A percentile compares a stretch with the other conserved stretches of the same genome.
Evolutionary conservation across 2,797 vertebrate species (phyloP).

Genomic region (Poecilia velifera): DNA sequence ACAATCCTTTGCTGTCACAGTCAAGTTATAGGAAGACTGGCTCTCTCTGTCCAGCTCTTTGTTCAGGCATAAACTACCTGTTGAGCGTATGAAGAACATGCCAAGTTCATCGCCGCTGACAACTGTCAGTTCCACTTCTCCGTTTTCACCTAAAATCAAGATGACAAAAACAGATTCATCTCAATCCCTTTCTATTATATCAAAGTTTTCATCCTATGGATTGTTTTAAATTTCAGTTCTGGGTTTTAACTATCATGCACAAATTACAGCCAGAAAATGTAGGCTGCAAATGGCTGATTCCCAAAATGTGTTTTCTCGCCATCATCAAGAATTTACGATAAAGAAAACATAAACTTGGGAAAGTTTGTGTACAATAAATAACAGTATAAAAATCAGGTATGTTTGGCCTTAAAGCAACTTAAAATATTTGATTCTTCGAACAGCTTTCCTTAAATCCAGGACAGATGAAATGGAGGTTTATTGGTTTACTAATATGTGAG

Average conservation of each 20-base stretch:
- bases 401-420: not conserved
- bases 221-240: not conserved
- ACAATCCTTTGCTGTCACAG: slow-evolving; percentile 73
- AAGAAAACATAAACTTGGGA: not conserved
- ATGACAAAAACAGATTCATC: not conserved
- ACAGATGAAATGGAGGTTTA: not conserved
- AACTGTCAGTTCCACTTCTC: slow-evolving; percentile 65
- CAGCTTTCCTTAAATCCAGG: not conserved
- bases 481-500: not conserved
- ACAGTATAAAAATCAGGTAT: not conserved
- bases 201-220: not conserved
- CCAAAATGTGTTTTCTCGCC: not conserved
- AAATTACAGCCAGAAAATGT: not conserved
- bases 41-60: slow-evolving; percentile 77
- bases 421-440: not conserved
- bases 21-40: slow-evolving; percentile 71
- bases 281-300: not conserved
- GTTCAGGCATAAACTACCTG: slow-evolving; percentile 70
- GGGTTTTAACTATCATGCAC: not conserved
- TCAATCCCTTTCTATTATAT: not conserved
- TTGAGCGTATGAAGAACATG: slow-evolving; percentile 66
- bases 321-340: not conserved
- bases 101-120: slow-evolving; percentile 62
- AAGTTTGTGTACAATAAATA: not conserved
- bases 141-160: slow-evolving; percentile 69